Conservation (phyloP, 2,888 invertebrate species). For the Epirrhoe alternata region DNA sequence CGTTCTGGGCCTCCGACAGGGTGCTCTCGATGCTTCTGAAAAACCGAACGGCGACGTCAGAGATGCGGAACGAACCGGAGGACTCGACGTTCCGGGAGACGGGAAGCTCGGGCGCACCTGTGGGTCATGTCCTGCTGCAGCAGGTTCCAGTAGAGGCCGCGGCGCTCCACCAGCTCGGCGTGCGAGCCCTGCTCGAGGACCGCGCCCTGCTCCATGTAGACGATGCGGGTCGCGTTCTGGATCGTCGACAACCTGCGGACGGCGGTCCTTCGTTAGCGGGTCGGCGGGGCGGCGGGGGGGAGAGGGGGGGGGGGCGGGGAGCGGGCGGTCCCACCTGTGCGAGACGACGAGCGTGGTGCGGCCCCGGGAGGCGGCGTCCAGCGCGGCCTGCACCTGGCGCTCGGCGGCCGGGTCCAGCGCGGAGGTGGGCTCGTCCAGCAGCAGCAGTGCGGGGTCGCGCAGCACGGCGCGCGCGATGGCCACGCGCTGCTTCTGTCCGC, state of each 20-base stretch:
- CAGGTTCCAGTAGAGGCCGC: constrained; percentile 88
- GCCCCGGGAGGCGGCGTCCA: constrained; percentile 90
- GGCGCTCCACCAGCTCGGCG: constrained; percentile 86
- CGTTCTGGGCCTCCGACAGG: constrained; percentile 1
- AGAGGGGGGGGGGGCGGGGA: not conserved
- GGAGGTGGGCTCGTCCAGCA: constrained; percentile 93
- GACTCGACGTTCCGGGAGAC: not conserved
- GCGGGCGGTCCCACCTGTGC: constrained; percentile 76
- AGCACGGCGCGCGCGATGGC: constrained; percentile 93
- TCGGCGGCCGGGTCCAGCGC: constrained; percentile 93
- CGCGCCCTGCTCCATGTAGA: constrained; percentile 88
- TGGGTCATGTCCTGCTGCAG: constrained; percentile 86
- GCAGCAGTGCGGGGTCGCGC: constrained; percentile 88
- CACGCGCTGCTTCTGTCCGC: constrained; percentile 93
- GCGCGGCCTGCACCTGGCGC: constrained; percentile 78
- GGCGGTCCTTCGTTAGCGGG: not conserved
- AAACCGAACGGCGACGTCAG: not conserved
- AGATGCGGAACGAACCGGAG: not conserved
- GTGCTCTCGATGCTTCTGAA: constrained; percentile 22
- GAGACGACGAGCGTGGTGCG: constrained; percentile 91
- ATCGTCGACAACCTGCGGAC: constrained; percentile 86
- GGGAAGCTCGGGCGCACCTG: constrained; percentile 47
- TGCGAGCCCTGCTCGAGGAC: constrained; percentile 91
- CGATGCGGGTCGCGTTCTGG: constrained; percentile 88
- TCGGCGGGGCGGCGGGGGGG: not conserved